Conservation (phyloP, 2,113 vertebrate species). For the Triplophysa dalaica region DNA sequence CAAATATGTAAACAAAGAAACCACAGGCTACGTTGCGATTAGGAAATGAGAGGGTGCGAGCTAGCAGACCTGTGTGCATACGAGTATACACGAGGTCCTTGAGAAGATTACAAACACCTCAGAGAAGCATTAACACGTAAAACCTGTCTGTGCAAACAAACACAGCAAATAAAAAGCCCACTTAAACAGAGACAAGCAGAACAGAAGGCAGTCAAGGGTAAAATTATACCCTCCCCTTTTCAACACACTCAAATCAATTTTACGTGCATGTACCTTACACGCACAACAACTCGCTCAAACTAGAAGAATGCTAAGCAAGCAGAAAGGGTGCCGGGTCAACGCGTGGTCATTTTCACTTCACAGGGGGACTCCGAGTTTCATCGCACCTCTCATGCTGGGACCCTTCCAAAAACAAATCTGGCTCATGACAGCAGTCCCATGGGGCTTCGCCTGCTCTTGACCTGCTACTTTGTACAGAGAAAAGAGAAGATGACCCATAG, state of each 20-base stretch:
- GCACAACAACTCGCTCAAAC: conserved; percentile 4
- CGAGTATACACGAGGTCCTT: background rate
- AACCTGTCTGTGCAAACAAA: background rate
- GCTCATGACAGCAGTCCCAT: conserved; percentile 52
- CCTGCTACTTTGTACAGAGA: conserved; percentile 25
- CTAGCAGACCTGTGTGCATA: background rate
- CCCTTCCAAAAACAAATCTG: conserved; percentile 60
- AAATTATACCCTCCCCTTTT: conserved; percentile 29
- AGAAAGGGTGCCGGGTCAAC: conserved; percentile 27
- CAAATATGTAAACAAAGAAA: conserved; percentile 1
- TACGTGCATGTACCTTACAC: background rate
- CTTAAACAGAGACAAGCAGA: background rate
- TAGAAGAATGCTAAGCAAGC: conserved; percentile 44
- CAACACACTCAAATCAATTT: conserved; percentile 4
- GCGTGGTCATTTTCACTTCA: conserved; percentile 55
- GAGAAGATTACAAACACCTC: background rate
- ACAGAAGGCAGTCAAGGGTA: background rate
- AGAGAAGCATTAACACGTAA: background rate
- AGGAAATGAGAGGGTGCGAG: background rate
- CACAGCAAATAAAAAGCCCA: background rate
- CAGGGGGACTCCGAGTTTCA: conserved; percentile 53
- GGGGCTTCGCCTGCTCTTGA: conserved; percentile 40
- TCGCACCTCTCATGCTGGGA: conserved; percentile 57
- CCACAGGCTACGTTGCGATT: background rate
- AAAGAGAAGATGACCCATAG: background rate